These are phyloP conservation scores for Diarsia dahlii DNA, from an alignment of 2,888 invertebrate species.

Conservation along the genomic window DNA sequence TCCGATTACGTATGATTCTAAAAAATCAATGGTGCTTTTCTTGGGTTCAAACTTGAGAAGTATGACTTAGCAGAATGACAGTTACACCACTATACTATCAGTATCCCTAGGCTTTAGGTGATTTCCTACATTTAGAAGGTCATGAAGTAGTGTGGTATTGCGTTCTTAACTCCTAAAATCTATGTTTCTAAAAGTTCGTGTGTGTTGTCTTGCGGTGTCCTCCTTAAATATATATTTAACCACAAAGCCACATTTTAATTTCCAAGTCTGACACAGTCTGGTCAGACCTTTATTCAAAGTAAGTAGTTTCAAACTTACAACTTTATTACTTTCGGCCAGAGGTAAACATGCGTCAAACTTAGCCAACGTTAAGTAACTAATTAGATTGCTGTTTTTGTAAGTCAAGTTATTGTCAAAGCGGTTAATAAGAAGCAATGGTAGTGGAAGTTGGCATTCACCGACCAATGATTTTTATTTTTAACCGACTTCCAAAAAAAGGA, in stretches of 20 bases:
- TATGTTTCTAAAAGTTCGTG: background rate
- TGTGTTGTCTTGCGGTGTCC: background rate
- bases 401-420: background rate
- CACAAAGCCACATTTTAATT: slow-evolving; percentile 15
- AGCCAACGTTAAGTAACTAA: background rate
- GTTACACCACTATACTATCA: no score
- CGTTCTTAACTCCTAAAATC: background rate
- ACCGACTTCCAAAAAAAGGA: no score
- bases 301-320: slow-evolving; percentile 23
- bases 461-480: background rate
- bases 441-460: background rate
- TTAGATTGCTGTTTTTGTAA: background rate
- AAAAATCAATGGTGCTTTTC: no score
- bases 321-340: background rate
- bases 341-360: slow-evolving; percentile 12
- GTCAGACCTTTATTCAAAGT: slow-evolving; percentile 20
- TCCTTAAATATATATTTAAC: slow-evolving; percentile 14
- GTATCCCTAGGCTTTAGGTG: no score
- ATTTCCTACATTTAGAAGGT: background rate
- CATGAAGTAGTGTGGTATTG: background rate
- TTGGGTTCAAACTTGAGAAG: no score
- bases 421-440: background rate
- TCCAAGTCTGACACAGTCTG: slow-evolving; percentile 18
- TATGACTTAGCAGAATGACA: no score
- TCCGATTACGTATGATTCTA: no score